These are phyloP conservation scores for Numida meleagris DNA, from an alignment of 2,113 vertebrate genomes.

Conservation along the genomic window DNA sequence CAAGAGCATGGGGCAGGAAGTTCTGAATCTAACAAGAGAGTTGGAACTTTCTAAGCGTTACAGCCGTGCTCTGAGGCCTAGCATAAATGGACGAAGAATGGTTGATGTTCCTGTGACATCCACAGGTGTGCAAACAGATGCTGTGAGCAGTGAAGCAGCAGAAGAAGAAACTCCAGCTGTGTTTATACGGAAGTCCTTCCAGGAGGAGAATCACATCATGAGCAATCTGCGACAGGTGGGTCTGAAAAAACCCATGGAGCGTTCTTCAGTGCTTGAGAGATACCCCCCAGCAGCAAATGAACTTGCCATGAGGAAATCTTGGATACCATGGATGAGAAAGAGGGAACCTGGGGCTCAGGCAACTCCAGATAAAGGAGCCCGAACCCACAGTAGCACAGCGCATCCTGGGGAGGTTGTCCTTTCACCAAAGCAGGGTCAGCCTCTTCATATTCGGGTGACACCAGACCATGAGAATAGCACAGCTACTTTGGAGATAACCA, in stretches of 20 bases:
- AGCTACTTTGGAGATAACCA: constrained; percentile 94
- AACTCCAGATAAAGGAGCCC: constrained; percentile 77
- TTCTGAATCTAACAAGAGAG: constrained; percentile 85
- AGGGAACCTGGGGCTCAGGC: constrained; percentile 78
- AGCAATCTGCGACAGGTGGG: constrained; percentile 90
- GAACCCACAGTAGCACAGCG: constrained; percentile 59
- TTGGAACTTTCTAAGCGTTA: constrained; percentile 90
- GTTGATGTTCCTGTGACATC: constrained; percentile 87
- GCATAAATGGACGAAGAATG: constrained; percentile 88
- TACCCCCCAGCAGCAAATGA: constrained; percentile 90
- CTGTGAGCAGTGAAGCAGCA: constrained; percentile 53
- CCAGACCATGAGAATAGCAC: constrained; percentile 90
- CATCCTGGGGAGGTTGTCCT: constrained; percentile 81
- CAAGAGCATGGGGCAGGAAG: constrained; percentile 86
- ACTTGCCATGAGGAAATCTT: constrained; percentile 83
- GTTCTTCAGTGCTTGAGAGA: constrained; percentile 86
- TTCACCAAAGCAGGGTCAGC: constrained; percentile 87
- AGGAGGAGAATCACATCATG: constrained; percentile 96
- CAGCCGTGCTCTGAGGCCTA: constrained; percentile 88
- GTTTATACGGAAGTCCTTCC: constrained; percentile 93
- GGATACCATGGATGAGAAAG: constrained; percentile 92
- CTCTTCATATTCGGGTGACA: constrained; percentile 93
- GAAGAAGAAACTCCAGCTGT: constrained; percentile 93
- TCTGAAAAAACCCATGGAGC: constrained; percentile 84
- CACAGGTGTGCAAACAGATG: constrained; percentile 90